Conservation (phyloP, 2,888 invertebrate species). For the Drosophila barbarae region DNA sequence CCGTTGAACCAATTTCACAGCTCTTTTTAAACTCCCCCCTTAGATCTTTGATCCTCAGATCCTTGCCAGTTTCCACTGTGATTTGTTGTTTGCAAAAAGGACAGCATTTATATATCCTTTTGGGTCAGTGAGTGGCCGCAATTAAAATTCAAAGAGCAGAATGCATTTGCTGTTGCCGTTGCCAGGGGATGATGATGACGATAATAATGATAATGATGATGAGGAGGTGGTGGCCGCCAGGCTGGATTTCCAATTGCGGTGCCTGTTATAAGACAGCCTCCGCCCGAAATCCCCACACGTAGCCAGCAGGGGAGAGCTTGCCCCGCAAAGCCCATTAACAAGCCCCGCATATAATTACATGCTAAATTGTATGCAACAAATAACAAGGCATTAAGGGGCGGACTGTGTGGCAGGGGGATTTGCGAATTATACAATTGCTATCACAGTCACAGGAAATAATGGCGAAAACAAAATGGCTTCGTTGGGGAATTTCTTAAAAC, state of each 20-base stretch:
- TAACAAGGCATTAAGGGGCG: constrained; percentile 55
- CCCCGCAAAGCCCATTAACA: constrained; percentile 32
- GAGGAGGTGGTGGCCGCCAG: neutral
- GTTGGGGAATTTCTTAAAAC: neutral
- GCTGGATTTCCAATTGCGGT: constrained; percentile 25
- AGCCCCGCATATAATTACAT: constrained; percentile 61
- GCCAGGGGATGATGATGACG: constrained; percentile 1
- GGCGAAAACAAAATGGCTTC: neutral
- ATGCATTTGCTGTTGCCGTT: constrained; percentile 56
- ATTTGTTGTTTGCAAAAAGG: constrained; percentile 11
- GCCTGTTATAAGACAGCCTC: constrained; percentile 22
- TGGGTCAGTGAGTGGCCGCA: constrained; percentile 41
- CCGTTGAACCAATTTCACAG: too few species aligned
- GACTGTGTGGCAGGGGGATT: neutral
- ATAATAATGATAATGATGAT: neutral
- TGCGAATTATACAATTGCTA: constrained; percentile 2
- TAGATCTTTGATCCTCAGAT: neutral
- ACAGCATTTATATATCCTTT: constrained; percentile 17
- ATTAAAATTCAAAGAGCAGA: constrained; percentile 67
- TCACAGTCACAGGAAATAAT: neutral
- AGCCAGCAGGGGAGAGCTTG: neutral
- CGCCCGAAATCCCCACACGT: constrained; percentile 40
- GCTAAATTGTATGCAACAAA: constrained; percentile 68
- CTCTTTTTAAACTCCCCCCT: neutral
- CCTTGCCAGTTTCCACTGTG: neutral